Percentiles rank a stretch among this genome's conserved stretches.
phyloP scores from a whole-genome alignment of 64 coral and sea anemone species.

The Acropora tenuis region DNA sequence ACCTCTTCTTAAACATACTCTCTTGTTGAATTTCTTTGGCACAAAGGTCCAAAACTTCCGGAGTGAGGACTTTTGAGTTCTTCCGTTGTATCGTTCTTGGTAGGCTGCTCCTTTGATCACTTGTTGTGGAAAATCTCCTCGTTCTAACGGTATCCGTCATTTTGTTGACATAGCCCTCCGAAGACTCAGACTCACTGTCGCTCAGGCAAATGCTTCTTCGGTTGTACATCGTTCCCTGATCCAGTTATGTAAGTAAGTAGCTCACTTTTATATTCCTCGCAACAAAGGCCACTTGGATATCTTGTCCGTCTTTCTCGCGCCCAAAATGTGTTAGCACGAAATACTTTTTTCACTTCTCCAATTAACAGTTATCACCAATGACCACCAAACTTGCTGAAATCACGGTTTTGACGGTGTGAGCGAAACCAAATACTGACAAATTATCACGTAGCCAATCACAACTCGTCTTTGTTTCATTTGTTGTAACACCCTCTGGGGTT shows the following conservation, averaged over 20 bases:
- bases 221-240: not conserved
- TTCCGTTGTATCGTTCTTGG: constrained; percentile 3
- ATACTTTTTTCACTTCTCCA: not conserved
- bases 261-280: not conserved
- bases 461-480: not conserved
- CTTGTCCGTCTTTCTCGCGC: not conserved
- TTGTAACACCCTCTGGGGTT: constrained; percentile 1
- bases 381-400: not conserved
- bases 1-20: constrained; percentile 28
- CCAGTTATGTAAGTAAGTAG: not conserved
- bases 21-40: constrained; percentile 51
- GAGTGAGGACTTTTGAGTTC: constrained; percentile 42
- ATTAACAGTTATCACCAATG: not conserved
- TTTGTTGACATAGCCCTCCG: constrained; percentile 3
- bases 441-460: not conserved
- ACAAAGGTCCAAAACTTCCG: constrained; percentile 36
- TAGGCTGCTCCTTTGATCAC: not conserved
- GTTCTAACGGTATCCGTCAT: not conserved
- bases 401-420: not conserved
- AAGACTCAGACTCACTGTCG: not conserved
- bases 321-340: not conserved
- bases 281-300: not conserved
- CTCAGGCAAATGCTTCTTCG: constrained; percentile 13
- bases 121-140: not conserved
- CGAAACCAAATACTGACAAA: not conserved